phyloP scores from a whole-genome alignment of 2,888 invertebrate species.

The Troides aeacus region DNA sequence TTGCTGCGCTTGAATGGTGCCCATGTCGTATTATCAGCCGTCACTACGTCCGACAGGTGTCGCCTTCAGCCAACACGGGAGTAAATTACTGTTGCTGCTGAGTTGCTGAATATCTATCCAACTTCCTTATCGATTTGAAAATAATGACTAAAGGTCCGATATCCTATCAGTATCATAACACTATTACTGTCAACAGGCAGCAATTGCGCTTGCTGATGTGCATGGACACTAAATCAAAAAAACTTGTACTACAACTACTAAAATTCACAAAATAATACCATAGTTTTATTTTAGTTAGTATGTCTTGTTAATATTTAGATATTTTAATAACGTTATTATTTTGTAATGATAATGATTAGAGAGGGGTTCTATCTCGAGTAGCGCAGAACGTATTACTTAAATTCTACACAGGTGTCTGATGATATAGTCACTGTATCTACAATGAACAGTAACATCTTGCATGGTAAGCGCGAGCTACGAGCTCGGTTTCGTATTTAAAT shows the following conservation, averaged over 20 bases:
- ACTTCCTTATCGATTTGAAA: constrained; percentile 74
- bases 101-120: constrained; percentile 73
- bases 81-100: constrained; percentile 75
- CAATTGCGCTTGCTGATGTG: no score
- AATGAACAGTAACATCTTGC: constrained; percentile 71
- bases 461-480: constrained; percentile 68
- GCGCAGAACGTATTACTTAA: constrained; percentile 31
- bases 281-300: background rate
- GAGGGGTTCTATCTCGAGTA: constrained; percentile 8
- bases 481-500: constrained; percentile 80
- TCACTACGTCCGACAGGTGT: constrained; percentile 78
- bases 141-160: constrained; percentile 55
- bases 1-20: constrained; percentile 69
- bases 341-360: background rate
- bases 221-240: no score
- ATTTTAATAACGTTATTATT: background rate
- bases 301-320: background rate
- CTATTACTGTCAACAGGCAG: constrained; percentile 38
- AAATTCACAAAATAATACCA: background rate
- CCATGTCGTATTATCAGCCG: constrained; percentile 76
- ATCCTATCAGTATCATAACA: constrained; percentile 44
- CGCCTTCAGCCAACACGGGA: constrained; percentile 78
- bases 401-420: constrained; percentile 48
- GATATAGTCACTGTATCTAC: constrained; percentile 41
- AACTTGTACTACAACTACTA: no score